Evolutionary conservation across 2,888 invertebrate genomes (phyloP).

Genomic region (Hypomecis atomaria): DNA sequence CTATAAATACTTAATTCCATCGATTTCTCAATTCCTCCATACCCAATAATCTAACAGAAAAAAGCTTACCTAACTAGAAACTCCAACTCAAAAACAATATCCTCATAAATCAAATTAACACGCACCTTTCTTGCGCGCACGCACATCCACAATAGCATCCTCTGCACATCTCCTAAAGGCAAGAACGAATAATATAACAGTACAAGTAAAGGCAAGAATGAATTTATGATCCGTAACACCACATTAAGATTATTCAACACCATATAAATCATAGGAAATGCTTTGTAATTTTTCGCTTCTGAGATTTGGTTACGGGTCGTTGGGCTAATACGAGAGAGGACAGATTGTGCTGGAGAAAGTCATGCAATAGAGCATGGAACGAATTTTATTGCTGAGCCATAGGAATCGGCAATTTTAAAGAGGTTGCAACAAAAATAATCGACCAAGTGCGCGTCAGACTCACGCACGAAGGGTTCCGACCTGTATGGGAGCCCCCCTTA

Average conservation of each 20-base stretch:
- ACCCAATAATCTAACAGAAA: neutral
- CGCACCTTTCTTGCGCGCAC: conserved; percentile 53
- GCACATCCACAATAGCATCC: conserved; percentile 57
- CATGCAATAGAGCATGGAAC: conserved; percentile 22
- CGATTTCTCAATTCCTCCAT: neutral
- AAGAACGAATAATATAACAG: conserved; percentile 56
- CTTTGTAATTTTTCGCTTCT: conserved; percentile 62
- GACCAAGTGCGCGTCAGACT: too few relatives aligned
- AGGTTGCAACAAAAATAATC: neutral
- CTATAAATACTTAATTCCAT: too few relatives aligned
- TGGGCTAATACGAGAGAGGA: conserved; percentile 53
- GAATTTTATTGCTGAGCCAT: conserved; percentile 24
- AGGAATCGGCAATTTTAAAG: neutral
- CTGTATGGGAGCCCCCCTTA: too few relatives aligned
- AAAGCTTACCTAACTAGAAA: conserved; percentile 2
- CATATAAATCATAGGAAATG: conserved; percentile 53
- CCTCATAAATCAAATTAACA: conserved; percentile 27
- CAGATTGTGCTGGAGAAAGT: conserved; percentile 39
- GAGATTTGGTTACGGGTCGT: conserved; percentile 65
- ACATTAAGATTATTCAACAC: conserved; percentile 50
- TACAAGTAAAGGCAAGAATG: conserved; percentile 59
- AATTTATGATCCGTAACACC: conserved; percentile 76
- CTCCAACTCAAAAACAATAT: conserved; percentile 20
- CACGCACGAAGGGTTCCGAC: too few relatives aligned
- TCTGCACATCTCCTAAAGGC: conserved; percentile 52